A percentile compares a stretch with the other conserved stretches of the same genome.
phyloP scores from a whole-genome alignment of 2,113 vertebrate species.

The Pygoscelis adeliae region DNA sequence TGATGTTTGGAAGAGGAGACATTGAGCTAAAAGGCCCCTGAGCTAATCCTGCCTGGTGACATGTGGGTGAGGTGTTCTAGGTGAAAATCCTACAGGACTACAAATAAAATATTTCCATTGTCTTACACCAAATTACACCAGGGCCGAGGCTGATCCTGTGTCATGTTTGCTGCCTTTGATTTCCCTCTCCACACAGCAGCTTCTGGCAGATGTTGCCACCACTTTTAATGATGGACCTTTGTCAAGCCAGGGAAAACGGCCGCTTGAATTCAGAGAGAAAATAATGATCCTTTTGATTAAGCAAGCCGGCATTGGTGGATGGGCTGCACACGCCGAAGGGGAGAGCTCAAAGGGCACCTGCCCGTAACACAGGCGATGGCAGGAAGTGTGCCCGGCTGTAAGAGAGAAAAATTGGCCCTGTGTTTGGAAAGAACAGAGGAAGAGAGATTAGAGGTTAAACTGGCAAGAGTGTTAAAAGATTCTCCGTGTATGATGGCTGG shows the following conservation, averaged over 20 bases:
- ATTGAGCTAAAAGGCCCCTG: not conserved
- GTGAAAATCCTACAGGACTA: not conserved
- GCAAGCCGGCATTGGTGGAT: not conserved
- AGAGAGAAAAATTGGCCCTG: not conserved
- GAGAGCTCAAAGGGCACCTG: constrained; percentile 51
- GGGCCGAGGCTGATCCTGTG: not conserved
- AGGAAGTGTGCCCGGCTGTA: not conserved
- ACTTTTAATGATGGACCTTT: not conserved
- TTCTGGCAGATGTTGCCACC: not conserved
- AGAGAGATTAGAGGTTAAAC: constrained; percentile 51
- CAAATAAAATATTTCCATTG: not conserved
- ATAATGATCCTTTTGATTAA: not conserved
- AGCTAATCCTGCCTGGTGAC: not conserved
- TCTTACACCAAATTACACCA: not conserved
- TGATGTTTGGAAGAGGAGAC: not conserved
- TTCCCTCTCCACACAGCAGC: not conserved
- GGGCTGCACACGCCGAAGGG: not conserved
- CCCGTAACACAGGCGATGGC: not conserved
- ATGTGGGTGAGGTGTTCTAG: not conserved
- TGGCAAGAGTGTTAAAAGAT: constrained; percentile 52
- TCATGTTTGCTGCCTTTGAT: not conserved
- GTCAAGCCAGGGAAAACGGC: not conserved
- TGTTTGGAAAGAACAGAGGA: constrained; percentile 1
- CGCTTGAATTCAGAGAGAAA: not conserved
- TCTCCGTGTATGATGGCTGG: not conserved